Evolutionary conservation across 2,113 vertebrate genomes (phyloP).

Genomic region (Acanthisitta chloris): DNA sequence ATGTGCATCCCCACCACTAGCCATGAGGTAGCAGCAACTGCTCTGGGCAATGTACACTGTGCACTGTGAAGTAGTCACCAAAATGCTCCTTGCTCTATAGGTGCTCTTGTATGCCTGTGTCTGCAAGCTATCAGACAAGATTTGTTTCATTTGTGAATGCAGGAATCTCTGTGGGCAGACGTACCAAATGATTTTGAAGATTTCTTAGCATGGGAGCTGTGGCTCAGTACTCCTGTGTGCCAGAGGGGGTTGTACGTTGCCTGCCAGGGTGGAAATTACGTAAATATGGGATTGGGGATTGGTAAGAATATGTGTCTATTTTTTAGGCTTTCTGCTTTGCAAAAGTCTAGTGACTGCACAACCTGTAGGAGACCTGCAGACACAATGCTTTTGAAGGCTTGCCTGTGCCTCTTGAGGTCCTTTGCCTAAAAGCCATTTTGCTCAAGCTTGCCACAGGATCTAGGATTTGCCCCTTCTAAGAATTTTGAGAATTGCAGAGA

Average conservation of each 20-base stretch:
- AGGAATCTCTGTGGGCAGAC: neutral
- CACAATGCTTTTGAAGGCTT: neutral
- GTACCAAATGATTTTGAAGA: neutral
- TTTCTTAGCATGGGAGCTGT: fast-evolving
- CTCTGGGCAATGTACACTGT: neutral
- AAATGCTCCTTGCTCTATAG: neutral
- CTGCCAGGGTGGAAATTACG: neutral
- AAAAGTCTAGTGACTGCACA: neutral
- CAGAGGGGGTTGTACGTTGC: neutral
- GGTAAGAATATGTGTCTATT: fast-evolving
- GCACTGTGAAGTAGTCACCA: neutral
- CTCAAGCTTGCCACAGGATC: neutral
- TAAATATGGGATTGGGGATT: neutral
- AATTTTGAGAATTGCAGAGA: neutral
- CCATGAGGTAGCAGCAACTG: neutral
- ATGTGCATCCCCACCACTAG: neutral
- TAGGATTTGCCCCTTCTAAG: neutral
- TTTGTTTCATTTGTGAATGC: neutral
- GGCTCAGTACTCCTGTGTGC: neutral
- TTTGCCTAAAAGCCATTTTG: neutral
- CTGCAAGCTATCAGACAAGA: neutral
- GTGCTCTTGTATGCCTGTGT: neutral
- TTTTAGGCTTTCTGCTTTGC: neutral
- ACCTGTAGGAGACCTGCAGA: neutral
- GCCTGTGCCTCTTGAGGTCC: neutral